phyloP scores from a whole-genome alignment of 92 coral and sea anemone genomes.

The Actinernus sp. region DNA sequence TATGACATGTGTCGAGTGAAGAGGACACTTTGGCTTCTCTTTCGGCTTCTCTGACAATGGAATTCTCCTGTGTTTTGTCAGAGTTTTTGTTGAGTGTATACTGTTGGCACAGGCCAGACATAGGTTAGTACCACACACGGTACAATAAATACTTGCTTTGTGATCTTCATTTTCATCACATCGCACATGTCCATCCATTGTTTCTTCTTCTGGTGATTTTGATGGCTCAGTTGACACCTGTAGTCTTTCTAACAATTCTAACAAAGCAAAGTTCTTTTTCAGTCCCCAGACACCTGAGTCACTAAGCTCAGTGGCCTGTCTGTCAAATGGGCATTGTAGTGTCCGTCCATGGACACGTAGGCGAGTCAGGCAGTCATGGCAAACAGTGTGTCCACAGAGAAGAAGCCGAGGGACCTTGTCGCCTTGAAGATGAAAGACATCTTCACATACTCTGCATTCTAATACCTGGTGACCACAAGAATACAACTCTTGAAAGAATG shows the following conservation, averaged over 20 bases:
- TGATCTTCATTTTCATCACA: slow-evolving; percentile 99
- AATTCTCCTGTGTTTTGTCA: slow-evolving; percentile 85
- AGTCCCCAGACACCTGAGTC: slow-evolving; percentile 99
- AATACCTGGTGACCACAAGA: slow-evolving; percentile 60
- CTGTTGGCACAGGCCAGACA: slow-evolving; percentile 86
- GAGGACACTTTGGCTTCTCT: slow-evolving; percentile 87
- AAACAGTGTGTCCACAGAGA: slow-evolving; percentile 96
- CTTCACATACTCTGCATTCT: slow-evolving; percentile 99
- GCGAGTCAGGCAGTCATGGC: slow-evolving; percentile 96
- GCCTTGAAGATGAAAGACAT: slow-evolving; percentile 94
- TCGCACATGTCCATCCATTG: slow-evolving; percentile 62
- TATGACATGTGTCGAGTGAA: slow-evolving; percentile 89
- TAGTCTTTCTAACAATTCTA: slow-evolving; percentile 90
- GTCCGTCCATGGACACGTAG: slow-evolving; percentile 85
- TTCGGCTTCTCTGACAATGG: slow-evolving; percentile 96
- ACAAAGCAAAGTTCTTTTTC: slow-evolving; percentile 95
- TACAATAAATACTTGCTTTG: slow-evolving; percentile 85
- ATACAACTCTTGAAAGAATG: too few species aligned
- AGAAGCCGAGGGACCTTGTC: slow-evolving; percentile 97
- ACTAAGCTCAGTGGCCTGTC: slow-evolving; percentile 93
- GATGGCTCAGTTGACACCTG: slow-evolving; percentile 79
- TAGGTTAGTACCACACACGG: slow-evolving; percentile 87
- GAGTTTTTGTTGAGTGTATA: slow-evolving; percentile 97
- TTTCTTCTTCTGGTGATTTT: slow-evolving; percentile 64
- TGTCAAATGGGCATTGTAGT: slow-evolving; percentile 94